Evolutionary conservation across 2,113 vertebrate species (phyloP).

Genomic region (Tympanuchus pallidicinctus): DNA sequence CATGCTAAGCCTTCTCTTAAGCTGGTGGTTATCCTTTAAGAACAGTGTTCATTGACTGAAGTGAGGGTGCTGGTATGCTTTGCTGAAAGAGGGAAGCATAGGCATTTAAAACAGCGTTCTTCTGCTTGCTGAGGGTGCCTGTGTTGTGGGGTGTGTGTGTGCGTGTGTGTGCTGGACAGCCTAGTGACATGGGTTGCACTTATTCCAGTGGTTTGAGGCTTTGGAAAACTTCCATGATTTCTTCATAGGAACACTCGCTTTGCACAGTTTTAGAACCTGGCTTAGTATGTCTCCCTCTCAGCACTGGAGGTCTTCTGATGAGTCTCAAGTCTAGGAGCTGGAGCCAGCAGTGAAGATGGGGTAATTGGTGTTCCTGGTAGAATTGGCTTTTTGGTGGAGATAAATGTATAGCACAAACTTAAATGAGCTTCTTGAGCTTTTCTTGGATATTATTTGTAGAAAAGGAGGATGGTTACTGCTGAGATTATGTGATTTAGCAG

Average conservation of each 20-base stretch:
- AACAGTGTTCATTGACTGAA: not conserved
- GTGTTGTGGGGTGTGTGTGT: not conserved
- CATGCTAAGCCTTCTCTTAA: slow-evolving; percentile 52
- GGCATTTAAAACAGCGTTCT: not conserved
- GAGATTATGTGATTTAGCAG: not conserved
- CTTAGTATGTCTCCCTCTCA: not conserved
- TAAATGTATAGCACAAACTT: not conserved
- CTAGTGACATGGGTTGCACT: not conserved
- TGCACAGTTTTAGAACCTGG: not conserved
- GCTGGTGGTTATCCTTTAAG: slow-evolving; percentile 39
- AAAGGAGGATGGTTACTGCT: not conserved
- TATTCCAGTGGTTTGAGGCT: not conserved
- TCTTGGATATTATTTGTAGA: not conserved
- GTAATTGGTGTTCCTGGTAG: not conserved
- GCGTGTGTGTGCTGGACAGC: not conserved
- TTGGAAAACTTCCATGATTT: not conserved
- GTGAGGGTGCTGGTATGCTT: not conserved
- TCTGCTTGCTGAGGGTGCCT: not conserved
- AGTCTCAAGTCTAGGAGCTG: not conserved
- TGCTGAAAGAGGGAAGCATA: not conserved
- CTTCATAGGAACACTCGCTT: not conserved
- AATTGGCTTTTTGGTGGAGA: not conserved
- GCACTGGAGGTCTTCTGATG: not conserved
- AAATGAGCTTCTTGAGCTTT: not conserved
- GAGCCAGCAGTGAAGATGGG: not conserved